Percentiles rank a stretch among this genome's conserved stretches.
phyloP scores from a whole-genome alignment of 2,113 vertebrate species.

The Melanocharis versteri region DNA sequence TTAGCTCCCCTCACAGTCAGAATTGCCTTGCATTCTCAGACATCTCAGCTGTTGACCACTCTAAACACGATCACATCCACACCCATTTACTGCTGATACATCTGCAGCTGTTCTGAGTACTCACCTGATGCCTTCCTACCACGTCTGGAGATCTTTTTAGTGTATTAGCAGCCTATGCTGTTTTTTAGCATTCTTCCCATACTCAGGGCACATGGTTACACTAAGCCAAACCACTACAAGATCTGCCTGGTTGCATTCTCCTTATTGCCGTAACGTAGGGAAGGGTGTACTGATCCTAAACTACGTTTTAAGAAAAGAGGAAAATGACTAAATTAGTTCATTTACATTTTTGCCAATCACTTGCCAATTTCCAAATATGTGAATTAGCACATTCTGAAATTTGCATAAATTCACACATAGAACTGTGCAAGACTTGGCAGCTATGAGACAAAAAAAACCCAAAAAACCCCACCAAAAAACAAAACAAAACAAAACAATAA shows the following conservation, averaged over 20 bases:
- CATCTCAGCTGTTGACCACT: neutral
- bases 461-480: neutral
- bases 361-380: slow-evolving; percentile 63
- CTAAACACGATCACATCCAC: neutral
- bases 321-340: slow-evolving; percentile 14
- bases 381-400: slow-evolving; percentile 51
- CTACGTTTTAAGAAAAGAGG: neutral
- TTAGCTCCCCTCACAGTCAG: neutral
- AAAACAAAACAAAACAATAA: neutral
- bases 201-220: rapidly evolving
- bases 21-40: neutral
- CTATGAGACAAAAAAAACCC: neutral
- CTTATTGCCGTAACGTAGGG: neutral
- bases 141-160: neutral
- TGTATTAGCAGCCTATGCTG: neutral
- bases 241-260: neutral
- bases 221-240: neutral
- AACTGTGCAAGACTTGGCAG: slow-evolving; percentile 52
- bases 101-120: neutral
- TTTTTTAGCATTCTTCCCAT: neutral
- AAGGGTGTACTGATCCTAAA: neutral
- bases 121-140: neutral
- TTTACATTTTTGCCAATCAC: slow-evolving; percentile 53
- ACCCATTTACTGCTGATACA: neutral
- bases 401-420: slow-evolving; percentile 59